Evolutionary conservation across 2,113 vertebrate genomes (phyloP), one percentile per base, ranked within the genome.

Genomic region (Mesitornis unicolor): DNA sequence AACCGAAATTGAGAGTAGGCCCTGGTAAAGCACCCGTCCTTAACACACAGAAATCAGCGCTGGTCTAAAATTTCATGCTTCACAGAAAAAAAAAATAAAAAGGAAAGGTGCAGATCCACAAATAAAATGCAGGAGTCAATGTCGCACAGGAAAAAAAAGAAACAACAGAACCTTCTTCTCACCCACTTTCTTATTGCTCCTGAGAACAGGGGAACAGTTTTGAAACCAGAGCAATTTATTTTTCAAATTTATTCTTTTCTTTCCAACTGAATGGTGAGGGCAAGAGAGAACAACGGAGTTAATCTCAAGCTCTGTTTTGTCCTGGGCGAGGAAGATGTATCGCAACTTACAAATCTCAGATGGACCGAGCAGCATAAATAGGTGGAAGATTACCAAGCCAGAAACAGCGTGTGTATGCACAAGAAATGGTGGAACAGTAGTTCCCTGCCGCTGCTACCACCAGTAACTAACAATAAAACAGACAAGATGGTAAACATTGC

Each of bases 401-500:
- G 65, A 50, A 81, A 25, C 43, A 20, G 42, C 38, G 2, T 4
- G n/a, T 40, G 16, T 16, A 13, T 1, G 31, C 59, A 40, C 42
- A 42, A 70, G 67, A 61, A 75, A 84, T 68, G 77, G 81, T n/a
- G 45, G 56, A 65, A 20, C 70, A 40, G 89, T 8, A 48, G 19
- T 20, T 95, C 78, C 31, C 54, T 91, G 94, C 81, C 75, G 81
- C 86, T 68, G 87, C 80, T 50, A 31, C 0, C 14, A 87, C 45
- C 71, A 90, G 84, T 11, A 69, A 91, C 78, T 42, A 90, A 85
- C 54, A 89, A 26, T 71, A 92, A 73, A 74, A 43, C 28, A 91
- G 93, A 65, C 81, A 48, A 70, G 75, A 93, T 10, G 57, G 93
- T 95, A 94, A 97, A 97, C 94, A 94, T 3, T 74, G 77, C 86